Conservation (phyloP, 2,888 invertebrate species). For the Petrolisthes cinctipes region DNA sequence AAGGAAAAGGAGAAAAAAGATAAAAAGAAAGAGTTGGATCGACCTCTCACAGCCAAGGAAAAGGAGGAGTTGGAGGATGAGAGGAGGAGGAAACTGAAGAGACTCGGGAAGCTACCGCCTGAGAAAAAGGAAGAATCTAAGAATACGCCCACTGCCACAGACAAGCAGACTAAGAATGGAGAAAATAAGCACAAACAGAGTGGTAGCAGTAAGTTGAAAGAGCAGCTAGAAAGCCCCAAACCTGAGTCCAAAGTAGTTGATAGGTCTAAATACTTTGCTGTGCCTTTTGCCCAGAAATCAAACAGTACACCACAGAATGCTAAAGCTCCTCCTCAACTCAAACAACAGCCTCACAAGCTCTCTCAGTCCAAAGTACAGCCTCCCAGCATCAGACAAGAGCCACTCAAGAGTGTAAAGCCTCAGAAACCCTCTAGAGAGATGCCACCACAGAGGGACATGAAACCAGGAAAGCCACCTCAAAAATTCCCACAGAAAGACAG, state of each 20-base stretch:
- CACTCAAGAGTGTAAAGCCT: conserved; percentile 10
- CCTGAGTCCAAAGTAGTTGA: conserved; percentile 54
- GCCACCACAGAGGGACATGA: conserved; percentile 67
- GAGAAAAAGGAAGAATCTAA: conserved; percentile 57
- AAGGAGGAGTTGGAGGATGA: conserved; percentile 81
- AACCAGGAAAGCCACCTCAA: conserved; percentile 70
- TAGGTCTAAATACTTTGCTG: conserved; percentile 61
- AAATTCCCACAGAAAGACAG: conserved; percentile 29
- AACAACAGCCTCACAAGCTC: background rate
- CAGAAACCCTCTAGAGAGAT: conserved; percentile 35
- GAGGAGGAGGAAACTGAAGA: conserved; percentile 65
- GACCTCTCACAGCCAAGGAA: conserved; percentile 85
- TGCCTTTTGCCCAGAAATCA: conserved; percentile 30
- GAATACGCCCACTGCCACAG: conserved; percentile 38
- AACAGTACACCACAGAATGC: conserved; percentile 13
- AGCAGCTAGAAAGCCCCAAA: conserved; percentile 39
- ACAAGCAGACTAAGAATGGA: conserved; percentile 30
- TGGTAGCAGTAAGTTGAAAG: conserved; percentile 33
- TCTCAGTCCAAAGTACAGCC: conserved; percentile 11
- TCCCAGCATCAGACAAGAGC: background rate
- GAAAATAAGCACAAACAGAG: conserved; percentile 20
- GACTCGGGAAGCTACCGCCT: conserved; percentile 67
- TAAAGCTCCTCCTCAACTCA: conserved; percentile 7
- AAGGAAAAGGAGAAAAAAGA: conserved; percentile 67
- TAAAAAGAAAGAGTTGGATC: conserved; percentile 74